Base-by-base conservation (phyloP, 2,113 vertebrate species). In the Limanda limanda region DNA sequence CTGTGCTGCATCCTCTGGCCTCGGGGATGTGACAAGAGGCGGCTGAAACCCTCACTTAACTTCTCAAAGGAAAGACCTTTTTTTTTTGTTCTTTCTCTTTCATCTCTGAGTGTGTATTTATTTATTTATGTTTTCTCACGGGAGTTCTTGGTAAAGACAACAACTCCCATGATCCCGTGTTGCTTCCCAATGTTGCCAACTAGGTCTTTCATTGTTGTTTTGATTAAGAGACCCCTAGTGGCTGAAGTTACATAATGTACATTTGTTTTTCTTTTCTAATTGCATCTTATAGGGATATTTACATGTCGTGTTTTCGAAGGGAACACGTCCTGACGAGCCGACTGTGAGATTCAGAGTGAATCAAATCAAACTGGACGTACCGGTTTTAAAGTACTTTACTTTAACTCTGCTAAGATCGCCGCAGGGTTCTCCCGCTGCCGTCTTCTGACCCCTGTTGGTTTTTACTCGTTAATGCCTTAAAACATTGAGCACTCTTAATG, bases 1-100 rank as follows among this genome's bases (percentile, higher is more conserved):
- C 69, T 70, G 77, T 1, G 55, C 58, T 42, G 52, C 55, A 56
- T 67, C 63, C 78, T 47, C 35, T 42, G 13, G 51, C 83, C 57
- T 59, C 54, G 73, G 73, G 23, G 66, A 63, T 25, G 40, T 57
- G 57, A 21, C 70, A 74, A 79, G 77, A 75, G 84, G 76, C 78
- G 23, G 9, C 24, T 45, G 42, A 79, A 86, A 69, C 59, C 76
- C 31, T 76, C 75, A 74, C 52, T 85, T 75, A 83, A 71, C 77
- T 74, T 66, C 57, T 83, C 61, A 83, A 63, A 79, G 74, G 31
- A 31, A 31, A 31, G 6, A 31, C 31, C 0, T 31, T 7, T 31
- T 31, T 31, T 31, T 31, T 31, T 31, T 6, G 27, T 7, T 40
- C 37, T 40, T 40, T 42, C 40, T 42, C 40, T 42, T 42, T 42